Percentiles rank a stretch among this genome's conserved stretches.
Conservation (phyloP, 2,113 vertebrate genomes). For the Cyprinodon tularosa region DNA sequence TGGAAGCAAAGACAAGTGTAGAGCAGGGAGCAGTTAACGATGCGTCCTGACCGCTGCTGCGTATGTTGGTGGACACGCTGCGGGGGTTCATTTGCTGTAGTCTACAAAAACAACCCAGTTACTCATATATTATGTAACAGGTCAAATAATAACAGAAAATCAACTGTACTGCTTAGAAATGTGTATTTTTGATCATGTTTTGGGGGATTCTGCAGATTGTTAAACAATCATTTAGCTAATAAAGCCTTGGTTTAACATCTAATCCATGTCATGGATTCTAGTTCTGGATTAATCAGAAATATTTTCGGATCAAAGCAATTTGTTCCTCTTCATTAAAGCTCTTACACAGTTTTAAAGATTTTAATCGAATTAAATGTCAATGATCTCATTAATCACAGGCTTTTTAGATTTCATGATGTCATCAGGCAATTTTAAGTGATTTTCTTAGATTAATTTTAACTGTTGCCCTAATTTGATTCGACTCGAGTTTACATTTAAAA, state of each 20-base stretch:
- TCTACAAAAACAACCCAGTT: constrained; percentile 23
- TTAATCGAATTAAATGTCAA: too few species aligned
- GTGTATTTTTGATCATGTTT: background rate
- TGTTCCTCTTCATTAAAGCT: background rate
- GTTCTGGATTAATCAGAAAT: too few species aligned
- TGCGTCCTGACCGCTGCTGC: constrained; percentile 25
- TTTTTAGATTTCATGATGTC: background rate
- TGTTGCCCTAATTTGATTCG: too few species aligned
- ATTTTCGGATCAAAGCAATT: background rate
- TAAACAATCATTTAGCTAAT: background rate
- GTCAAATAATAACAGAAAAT: constrained; percentile 4
- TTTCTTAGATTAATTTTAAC: too few species aligned
- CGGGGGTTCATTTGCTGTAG: constrained; percentile 19
- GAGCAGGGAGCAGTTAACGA: constrained; percentile 21
- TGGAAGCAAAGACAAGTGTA: constrained; percentile 31
- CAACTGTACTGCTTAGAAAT: background rate
- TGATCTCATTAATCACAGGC: too few species aligned
- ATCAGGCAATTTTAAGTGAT: too few species aligned
- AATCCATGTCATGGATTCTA: background rate
- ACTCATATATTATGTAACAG: constrained; percentile 45
- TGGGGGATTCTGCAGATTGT: background rate
- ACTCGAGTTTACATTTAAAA: too few species aligned
- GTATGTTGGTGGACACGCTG: constrained; percentile 30
- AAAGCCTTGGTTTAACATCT: background rate
- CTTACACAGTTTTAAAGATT: background rate